These are phyloP conservation scores for Rhingia rostrata DNA, from an alignment of 2,888 invertebrate species.

Conservation along the genomic window DNA sequence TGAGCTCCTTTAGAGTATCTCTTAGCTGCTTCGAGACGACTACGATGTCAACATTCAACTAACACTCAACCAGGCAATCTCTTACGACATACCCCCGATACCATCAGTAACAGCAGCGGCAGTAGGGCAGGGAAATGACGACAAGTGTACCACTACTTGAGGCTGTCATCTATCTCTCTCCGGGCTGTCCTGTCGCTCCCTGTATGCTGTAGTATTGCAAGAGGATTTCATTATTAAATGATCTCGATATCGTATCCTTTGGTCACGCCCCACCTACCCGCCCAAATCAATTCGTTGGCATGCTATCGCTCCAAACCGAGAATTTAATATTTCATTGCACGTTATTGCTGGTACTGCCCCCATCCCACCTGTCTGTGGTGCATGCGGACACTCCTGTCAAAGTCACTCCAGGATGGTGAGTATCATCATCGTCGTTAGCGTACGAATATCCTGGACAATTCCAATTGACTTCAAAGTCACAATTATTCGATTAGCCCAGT, in stretches of 20 bases:
- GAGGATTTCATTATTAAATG: conserved; percentile 64
- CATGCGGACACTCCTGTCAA: not conserved
- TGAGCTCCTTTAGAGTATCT: conserved; percentile 32
- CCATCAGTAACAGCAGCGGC: not conserved
- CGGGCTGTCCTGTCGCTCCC: conserved; percentile 35
- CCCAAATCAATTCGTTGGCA: conserved; percentile 48
- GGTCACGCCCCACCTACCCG: not conserved
- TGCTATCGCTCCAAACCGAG: conserved; percentile 3
- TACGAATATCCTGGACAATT: not conserved
- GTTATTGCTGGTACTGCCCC: not conserved
- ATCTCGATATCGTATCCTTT: conserved; percentile 37
- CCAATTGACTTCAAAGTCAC: conserved; percentile 4
- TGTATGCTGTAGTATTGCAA: conserved; percentile 33
- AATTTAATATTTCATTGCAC: conserved; percentile 46
- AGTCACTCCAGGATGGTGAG: not conserved
- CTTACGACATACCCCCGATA: conserved; percentile 20
- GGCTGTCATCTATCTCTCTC: conserved; percentile 52
- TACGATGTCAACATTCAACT: conserved; percentile 50
- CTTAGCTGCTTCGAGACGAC: conserved; percentile 43
- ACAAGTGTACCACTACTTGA: conserved; percentile 50
- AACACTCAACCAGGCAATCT: conserved; percentile 42
- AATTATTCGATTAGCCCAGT: conserved; percentile 7
- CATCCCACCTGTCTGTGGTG: not conserved
- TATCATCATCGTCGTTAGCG: not conserved
- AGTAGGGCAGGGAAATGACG: conserved; percentile 13